Evolutionary conservation across 2,113 vertebrate genomes (phyloP).

Genomic region (Arizona elegans): DNA sequence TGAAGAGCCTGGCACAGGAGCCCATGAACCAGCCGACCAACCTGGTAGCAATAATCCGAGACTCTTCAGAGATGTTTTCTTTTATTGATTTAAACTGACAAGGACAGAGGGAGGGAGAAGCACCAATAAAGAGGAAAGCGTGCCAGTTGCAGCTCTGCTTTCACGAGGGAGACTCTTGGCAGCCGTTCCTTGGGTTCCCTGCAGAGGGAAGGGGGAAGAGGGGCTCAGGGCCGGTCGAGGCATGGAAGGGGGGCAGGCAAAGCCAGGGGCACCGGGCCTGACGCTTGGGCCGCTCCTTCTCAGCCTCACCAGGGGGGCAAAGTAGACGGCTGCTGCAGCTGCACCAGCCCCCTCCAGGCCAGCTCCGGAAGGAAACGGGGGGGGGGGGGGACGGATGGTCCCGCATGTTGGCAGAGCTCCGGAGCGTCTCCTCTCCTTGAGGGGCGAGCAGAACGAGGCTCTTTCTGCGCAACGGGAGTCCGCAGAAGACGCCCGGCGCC

Average conservation of each 20-base stretch:
- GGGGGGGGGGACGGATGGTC: background rate
- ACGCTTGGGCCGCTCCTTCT: too few species aligned
- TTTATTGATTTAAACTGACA: background rate
- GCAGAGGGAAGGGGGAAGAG: too few species aligned
- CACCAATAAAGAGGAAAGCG: background rate
- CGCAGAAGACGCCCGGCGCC: too few species aligned
- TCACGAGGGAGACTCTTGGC: too few species aligned
- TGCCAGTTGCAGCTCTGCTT: background rate
- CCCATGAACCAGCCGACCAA: rapidly evolving
- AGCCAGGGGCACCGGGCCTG: too few species aligned
- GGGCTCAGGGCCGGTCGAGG: too few species aligned
- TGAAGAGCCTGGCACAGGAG: background rate
- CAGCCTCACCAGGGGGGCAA: too few species aligned
- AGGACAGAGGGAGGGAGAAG: background rate
- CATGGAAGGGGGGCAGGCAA: too few species aligned
- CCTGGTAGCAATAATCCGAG: background rate
- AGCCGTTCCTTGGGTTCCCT: too few species aligned
- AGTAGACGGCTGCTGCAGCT: too few species aligned
- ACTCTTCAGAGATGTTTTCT: background rate
- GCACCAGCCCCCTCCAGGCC: background rate
- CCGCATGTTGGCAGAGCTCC: too few species aligned
- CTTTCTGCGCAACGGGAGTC: too few species aligned
- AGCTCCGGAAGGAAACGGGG: background rate
- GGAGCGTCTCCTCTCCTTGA: background rate
- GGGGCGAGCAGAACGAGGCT: background rate